phyloP scores from a whole-genome alignment of 2,888 invertebrate species.

The Clanis bilineata region DNA sequence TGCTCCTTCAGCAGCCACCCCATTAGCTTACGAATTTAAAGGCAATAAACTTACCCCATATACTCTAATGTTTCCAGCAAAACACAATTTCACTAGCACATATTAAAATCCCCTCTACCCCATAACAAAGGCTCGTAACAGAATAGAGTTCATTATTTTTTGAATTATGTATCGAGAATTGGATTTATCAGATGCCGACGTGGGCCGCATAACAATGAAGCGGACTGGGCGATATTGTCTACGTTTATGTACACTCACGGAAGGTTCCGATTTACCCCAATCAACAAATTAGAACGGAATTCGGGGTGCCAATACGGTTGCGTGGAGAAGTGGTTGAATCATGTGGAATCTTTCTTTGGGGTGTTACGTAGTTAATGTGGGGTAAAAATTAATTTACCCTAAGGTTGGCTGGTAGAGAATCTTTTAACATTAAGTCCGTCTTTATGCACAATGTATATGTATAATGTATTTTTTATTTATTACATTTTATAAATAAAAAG shows the following conservation, averaged over 20 bases:
- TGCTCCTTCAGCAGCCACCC: too few species aligned
- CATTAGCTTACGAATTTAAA: too few species aligned
- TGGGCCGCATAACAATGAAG: conserved; percentile 1
- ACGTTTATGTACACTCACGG: background rate
- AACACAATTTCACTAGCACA: background rate
- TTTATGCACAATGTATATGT: too few species aligned
- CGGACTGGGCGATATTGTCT: background rate
- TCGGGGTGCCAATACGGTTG: background rate
- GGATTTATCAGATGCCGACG: conserved; percentile 7
- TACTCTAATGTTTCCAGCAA: background rate
- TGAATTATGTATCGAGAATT: conserved; percentile 3
- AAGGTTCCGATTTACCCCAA: conserved; percentile 11
- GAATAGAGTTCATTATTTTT: conserved; percentile 5
- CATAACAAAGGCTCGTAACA: background rate
- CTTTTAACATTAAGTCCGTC: too few species aligned
- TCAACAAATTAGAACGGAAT: conserved; percentile 7
- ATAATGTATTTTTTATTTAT: too few species aligned
- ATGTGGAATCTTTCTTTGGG: background rate
- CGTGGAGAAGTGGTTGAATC: background rate
- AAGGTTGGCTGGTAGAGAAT: too few species aligned
- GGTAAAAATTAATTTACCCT: background rate
- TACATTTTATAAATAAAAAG: too few species aligned
- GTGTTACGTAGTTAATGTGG: background rate
- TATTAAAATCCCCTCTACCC: background rate
- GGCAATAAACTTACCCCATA: too few species aligned